Conservation (phyloP, 2,113 vertebrate species). For the Maccullochella peelii region DNA sequence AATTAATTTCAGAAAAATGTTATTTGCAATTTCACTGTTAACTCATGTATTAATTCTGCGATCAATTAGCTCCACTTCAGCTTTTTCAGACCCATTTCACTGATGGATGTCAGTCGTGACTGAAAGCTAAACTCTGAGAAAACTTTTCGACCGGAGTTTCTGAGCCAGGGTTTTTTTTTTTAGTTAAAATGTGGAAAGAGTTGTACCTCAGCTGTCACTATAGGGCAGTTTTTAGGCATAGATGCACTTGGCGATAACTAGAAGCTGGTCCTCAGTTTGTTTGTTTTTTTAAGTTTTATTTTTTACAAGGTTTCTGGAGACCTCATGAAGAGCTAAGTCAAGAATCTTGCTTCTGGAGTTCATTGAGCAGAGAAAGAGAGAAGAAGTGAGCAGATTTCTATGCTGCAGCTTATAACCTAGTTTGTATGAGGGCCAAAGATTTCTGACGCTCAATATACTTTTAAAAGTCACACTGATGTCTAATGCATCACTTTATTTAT, state of each 20-base stretch:
- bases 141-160: neutral
- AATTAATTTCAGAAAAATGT: constrained; percentile 36
- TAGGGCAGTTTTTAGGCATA: neutral
- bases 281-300: neutral
- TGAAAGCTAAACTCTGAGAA: constrained; percentile 5
- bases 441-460: neutral
- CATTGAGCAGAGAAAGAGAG: neutral
- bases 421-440: neutral
- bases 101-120: constrained; percentile 41
- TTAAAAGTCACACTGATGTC: neutral
- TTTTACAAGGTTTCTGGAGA: neutral
- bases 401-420: neutral
- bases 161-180: neutral
- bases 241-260: neutral
- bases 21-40: constrained; percentile 41
- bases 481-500: neutral
- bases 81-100: constrained; percentile 13
- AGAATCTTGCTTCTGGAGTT: neutral
- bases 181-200: neutral
- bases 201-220: neutral
- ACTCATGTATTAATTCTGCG: constrained; percentile 30
- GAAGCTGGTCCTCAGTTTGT: neutral
- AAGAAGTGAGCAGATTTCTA: neutral
- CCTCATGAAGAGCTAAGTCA: no score
- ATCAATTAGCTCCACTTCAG: constrained; percentile 34